Conservation (phyloP, 2,888 invertebrate genomes). For the Smittia aterrima region DNA sequence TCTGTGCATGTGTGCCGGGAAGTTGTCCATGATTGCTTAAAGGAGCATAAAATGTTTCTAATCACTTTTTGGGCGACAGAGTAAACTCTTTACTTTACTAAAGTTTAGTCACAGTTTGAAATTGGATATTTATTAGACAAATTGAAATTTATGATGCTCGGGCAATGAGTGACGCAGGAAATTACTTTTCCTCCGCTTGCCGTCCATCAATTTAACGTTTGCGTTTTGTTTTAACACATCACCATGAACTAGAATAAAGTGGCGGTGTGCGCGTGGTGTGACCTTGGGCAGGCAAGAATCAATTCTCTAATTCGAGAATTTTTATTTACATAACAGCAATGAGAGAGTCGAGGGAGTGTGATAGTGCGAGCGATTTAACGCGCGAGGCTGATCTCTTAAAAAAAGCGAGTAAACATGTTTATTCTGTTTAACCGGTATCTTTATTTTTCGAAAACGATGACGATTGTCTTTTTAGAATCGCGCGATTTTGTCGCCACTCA, state of each 20-base stretch:
- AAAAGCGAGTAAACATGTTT: constrained; percentile 2
- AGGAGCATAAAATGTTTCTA: too few relatives aligned
- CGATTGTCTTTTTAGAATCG: neutral
- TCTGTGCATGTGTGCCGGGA: neutral
- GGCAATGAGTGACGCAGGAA: constrained; percentile 20
- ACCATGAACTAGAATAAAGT: constrained; percentile 18
- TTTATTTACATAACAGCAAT: neutral
- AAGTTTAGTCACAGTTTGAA: neutral
- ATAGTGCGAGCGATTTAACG: neutral
- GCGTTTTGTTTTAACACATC: neutral
- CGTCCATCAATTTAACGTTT: constrained; percentile 21
- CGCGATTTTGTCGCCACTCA: neutral
- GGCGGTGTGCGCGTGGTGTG: neutral
- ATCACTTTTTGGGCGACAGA: too few relatives aligned
- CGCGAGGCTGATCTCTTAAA: neutral
- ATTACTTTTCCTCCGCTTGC: constrained; percentile 33
- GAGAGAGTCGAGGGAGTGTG: neutral
- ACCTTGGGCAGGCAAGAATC: constrained; percentile 5
- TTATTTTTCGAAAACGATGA: neutral
- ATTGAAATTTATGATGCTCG: constrained; percentile 41
- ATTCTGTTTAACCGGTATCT: constrained; percentile 17
- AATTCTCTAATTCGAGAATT: neutral
- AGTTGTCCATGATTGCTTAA: neutral
- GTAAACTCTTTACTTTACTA: neutral
- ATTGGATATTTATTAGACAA: constrained; percentile 40